Evolutionary conservation across 1,140 invertebrate species (phyloP), one percentile per base, ranked within the genome.

Genomic region (Hesperophylax magnus): DNA sequence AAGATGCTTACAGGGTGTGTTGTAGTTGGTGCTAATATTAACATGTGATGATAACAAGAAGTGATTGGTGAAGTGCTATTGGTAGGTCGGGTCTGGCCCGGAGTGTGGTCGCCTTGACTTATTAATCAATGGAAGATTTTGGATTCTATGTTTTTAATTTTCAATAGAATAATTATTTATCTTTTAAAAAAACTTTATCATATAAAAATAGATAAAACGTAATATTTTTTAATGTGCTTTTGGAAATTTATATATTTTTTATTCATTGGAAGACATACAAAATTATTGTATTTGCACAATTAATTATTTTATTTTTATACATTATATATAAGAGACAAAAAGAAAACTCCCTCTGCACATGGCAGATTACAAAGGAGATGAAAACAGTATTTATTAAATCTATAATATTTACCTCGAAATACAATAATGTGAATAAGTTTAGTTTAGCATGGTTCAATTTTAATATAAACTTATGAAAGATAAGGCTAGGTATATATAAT

Each of bases 221-320:
- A 67, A 58, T 67, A 65, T 78, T 54, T 78, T 56, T n/a, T 27
- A 58, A 31, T 34, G 52, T 39, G 56, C 69, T 61, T 79, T 60
- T 74, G 31, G 34, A 74, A 79, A 56, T 80, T 53, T 54, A 75
- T 75, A 80, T 65, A 63, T 17, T 63, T 47, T 80, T 79, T 79
- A 60, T 79, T 78, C 53, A 72, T 79, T 80, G 78, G 78, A 80
- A 80, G 78, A 80, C 78, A 76, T 74, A 80, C 78, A 76, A 76
- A 52, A 76, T 54, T 75, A 76, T 80, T 76, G 78, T 80, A 75
- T 80, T 80, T 78, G 65, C 77, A 78, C 77, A 65, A 31, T 8
- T 71, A 14, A 31, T 54, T 72, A 27, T 27, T 17, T 53, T n/a
- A 54, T 53, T 52, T 74, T 54, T 58, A 56, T 75, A 75, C 3